Conservation (phyloP, 2,113 vertebrate species). For the Mesocricetus auratus region DNA sequence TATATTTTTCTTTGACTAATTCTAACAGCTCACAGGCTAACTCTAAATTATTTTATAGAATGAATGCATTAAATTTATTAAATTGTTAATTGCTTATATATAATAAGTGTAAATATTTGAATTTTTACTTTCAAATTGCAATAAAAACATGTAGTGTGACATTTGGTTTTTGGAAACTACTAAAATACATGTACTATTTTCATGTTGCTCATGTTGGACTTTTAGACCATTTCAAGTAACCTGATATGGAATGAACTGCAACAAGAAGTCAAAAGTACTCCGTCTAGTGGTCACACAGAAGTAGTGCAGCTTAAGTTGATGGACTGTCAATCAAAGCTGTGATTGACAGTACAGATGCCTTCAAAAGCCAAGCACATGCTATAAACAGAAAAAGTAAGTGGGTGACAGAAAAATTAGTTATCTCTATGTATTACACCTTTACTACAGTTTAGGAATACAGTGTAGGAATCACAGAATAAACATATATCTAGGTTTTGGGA, state of each 20-base stretch:
- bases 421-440: not conserved
- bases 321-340: not conserved
- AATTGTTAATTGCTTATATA: not conserved
- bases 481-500: not conserved
- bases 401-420: not conserved
- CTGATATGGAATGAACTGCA: not conserved
- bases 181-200: not conserved
- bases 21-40: not conserved
- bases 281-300: not conserved
- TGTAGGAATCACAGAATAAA: not conserved
- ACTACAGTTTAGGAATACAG: not conserved
- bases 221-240: not conserved
- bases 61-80: not conserved
- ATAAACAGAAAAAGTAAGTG: not conserved
- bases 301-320: not conserved
- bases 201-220: not conserved
- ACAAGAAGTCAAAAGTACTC: not conserved
- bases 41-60: not conserved
- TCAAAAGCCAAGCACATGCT: not conserved
- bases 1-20: not conserved
- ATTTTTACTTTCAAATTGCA: not conserved
- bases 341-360: not conserved
- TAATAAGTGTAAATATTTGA: not conserved
- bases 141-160: not conserved
- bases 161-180: not conserved